A percentile compares a stretch with the other conserved stretches of the same genome.
Conservation (phyloP, 2,797 vertebrate genomes). For the Cichlasoma orientale region DNA sequence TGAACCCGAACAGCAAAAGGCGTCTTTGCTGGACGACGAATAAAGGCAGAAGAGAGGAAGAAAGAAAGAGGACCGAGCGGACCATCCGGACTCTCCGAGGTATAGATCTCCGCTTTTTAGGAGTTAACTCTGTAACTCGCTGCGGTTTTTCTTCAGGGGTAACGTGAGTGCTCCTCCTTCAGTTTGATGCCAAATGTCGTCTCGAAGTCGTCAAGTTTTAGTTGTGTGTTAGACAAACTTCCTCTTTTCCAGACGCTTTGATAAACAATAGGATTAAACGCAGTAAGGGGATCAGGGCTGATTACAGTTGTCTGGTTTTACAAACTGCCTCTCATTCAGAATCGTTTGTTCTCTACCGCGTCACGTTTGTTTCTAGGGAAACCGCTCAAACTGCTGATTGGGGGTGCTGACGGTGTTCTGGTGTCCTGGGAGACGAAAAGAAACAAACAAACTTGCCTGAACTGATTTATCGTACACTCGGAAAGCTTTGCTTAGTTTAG, state of each 20-base stretch:
- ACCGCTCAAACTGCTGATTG: neutral
- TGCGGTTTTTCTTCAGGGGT: neutral
- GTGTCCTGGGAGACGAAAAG: neutral
- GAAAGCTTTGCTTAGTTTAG: neutral
- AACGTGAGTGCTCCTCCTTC: neutral
- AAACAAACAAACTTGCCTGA: neutral
- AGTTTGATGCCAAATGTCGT: neutral
- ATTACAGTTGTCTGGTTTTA: constrained; percentile 19
- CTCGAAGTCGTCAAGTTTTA: neutral
- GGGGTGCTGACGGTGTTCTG: constrained; percentile 3
- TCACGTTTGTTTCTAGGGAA: neutral
- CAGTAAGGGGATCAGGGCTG: constrained; percentile 38
- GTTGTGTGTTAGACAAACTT: neutral
- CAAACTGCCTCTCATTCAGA: neutral
- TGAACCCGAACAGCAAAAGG: neutral
- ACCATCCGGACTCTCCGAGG: constrained; percentile 41
- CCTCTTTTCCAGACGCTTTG: constrained; percentile 26
- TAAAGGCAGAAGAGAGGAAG: neutral
- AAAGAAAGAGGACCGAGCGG: neutral
- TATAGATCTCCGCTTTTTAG: constrained; percentile 19
- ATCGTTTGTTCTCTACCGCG: neutral
- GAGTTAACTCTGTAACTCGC: neutral
- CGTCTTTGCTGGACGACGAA: neutral
- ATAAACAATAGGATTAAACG: constrained; percentile 74
- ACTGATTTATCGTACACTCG: neutral